A percentile compares a stretch with the other conserved stretches of the same genome.
Evolutionary conservation across 2,797 vertebrate genomes (phyloP).

Genomic region (Syngnathus rostellatus): DNA sequence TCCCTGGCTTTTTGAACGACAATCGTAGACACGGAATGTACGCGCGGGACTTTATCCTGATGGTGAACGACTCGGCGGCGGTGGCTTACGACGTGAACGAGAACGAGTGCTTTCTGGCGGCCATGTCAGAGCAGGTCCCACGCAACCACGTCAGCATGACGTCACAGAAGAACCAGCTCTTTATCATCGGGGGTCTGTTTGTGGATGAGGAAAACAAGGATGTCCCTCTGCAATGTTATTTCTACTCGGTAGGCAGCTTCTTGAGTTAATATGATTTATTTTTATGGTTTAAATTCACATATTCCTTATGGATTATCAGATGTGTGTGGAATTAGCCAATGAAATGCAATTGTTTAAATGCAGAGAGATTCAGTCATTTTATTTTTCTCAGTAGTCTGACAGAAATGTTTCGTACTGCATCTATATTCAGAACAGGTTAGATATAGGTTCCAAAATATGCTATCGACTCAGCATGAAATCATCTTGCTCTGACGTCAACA

Average conservation of each 20-base stretch:
- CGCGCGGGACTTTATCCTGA: conserved; percentile 81
- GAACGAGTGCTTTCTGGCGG: conserved; percentile 93
- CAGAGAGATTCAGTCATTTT: neutral
- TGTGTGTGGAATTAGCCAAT: neutral
- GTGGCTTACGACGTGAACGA: conserved; percentile 93
- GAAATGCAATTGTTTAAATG: neutral
- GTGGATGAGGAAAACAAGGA: conserved; percentile 95
- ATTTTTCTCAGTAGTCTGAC: neutral
- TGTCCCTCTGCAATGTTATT: conserved; percentile 88
- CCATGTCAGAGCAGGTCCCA: conserved; percentile 91
- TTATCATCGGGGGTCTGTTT: conserved; percentile 86
- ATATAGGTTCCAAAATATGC: neutral
- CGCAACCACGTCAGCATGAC: conserved; percentile 91
- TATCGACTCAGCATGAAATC: neutral
- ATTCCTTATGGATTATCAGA: neutral
- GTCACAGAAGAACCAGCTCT: conserved; percentile 83
- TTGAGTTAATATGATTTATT: neutral
- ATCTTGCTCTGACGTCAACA: neutral
- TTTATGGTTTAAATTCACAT: neutral
- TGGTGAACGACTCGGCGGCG: conserved; percentile 90
- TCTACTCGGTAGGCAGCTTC: conserved; percentile 77
- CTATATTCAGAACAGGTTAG: neutral
- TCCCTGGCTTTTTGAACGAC: conserved; percentile 92
- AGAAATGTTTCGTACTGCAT: neutral
- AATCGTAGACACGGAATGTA: conserved; percentile 89